Percentiles rank a stretch among this genome's conserved stretches.
Conservation (phyloP, 2,797 vertebrate species). For the Florisuga fusca region DNA sequence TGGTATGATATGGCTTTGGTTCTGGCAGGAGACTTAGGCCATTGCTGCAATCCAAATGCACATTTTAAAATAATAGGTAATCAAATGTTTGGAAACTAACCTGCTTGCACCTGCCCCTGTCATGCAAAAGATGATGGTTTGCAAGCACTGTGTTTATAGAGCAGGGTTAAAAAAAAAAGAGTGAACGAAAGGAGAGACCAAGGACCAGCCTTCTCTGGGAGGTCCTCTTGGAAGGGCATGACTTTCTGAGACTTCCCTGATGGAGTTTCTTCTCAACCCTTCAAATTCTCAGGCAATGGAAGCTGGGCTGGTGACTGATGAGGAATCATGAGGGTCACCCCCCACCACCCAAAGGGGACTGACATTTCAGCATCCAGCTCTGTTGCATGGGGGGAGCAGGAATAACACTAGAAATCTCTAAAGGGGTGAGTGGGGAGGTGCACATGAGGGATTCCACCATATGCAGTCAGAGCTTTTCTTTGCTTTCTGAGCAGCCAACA, state of each 20-base stretch:
- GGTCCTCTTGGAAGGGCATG: rapidly evolving
- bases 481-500: neutral
- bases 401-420: neutral
- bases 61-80: neutral
- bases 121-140: neutral
- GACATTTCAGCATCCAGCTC: neutral
- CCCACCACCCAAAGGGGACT: neutral
- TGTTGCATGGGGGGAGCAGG: neutral
- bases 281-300: neutral
- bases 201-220: neutral
- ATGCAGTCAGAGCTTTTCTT: neutral
- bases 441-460: neutral
- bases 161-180: neutral
- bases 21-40: neutral
- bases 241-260: neutral
- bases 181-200: neutral
- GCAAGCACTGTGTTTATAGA: neutral
- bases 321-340: neutral
- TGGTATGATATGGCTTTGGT: neutral
- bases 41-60: neutral
- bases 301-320: neutral
- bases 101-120: neutral
- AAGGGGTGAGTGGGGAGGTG: neutral
- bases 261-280: neutral
- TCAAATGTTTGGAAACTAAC: neutral